A percentile compares a stretch with the other conserved stretches of the same genome.
Evolutionary conservation across 2,888 invertebrate species (phyloP).

Genomic region (Lasioglossum lativentre): DNA sequence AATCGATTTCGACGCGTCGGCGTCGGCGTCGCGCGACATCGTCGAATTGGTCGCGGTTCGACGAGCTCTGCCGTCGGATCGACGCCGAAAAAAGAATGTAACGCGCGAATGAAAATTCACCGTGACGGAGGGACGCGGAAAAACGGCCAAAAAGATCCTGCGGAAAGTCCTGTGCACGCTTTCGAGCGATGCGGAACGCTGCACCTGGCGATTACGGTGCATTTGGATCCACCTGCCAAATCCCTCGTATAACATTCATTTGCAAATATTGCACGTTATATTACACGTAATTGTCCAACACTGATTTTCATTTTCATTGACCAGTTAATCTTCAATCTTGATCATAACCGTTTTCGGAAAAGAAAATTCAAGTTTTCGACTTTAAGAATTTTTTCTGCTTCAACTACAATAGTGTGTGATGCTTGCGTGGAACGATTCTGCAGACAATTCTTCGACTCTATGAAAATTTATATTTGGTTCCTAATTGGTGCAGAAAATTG

Average conservation of each 20-base stretch:
- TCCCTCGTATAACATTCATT: not conserved
- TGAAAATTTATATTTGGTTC: too few species aligned
- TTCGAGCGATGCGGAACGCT: not conserved
- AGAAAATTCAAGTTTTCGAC: too few species aligned
- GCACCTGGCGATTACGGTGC: not conserved
- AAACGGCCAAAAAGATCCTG: not conserved
- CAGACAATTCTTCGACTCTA: too few species aligned
- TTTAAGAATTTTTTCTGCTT: too few species aligned
- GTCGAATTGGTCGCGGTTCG: constrained; percentile 20
- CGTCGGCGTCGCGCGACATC: constrained; percentile 21
- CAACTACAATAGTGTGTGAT: too few species aligned
- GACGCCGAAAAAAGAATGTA: not conserved
- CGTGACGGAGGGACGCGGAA: not conserved
- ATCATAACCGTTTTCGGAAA: too few species aligned
- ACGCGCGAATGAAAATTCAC: constrained; percentile 23
- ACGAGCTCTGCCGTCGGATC: not conserved
- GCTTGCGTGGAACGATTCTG: too few species aligned
- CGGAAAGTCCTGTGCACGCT: not conserved
- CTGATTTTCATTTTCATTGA: too few species aligned
- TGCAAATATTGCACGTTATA: too few species aligned
- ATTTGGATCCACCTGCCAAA: not conserved
- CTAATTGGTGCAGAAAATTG: too few species aligned
- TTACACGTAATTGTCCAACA: too few species aligned
- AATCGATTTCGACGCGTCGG: constrained; percentile 29
- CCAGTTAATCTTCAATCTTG: too few species aligned